phyloP scores from a whole-genome alignment of 30 jellyfish, hydroid and myxozoan species.

The Sanderia malayensis region DNA sequence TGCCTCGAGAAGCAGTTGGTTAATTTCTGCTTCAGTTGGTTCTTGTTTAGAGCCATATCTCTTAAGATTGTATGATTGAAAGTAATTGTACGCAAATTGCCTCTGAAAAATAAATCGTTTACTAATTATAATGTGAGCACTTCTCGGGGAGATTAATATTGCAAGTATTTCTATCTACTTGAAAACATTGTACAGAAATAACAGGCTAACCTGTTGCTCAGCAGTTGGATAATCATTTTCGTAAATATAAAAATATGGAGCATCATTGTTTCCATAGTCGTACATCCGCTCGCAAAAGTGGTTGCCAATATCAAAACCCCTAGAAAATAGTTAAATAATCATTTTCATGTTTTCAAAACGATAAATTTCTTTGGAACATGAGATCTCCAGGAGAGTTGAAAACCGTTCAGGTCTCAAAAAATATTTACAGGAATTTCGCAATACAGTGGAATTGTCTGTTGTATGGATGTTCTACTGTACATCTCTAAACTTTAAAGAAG shows the following conservation, averaged over 20 bases:
- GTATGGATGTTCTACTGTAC: not conserved
- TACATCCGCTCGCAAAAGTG: constrained; percentile 89
- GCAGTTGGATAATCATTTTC: constrained; percentile 63
- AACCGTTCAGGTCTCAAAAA: too few species aligned
- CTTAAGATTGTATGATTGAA: constrained; percentile 15
- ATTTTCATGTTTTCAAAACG: too few species aligned
- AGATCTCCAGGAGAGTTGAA: too few species aligned
- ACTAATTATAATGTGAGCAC: too few species aligned
- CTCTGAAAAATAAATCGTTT: constrained; percentile 46
- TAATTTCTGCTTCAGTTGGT: constrained; percentile 55
- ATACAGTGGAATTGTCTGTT: too few species aligned
- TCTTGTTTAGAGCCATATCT: constrained; percentile 6
- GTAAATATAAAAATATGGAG: constrained; percentile 20
- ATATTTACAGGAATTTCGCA: too few species aligned
- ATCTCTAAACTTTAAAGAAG: too few species aligned
- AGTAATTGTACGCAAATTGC: constrained; percentile 49
- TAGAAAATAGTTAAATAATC: constrained; percentile 9
- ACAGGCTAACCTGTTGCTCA: constrained; percentile 86
- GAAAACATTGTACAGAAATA: too few species aligned
- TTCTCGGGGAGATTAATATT: too few species aligned
- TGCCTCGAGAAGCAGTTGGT: constrained; percentile 58
- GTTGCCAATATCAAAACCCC: constrained; percentile 90
- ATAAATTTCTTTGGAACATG: too few species aligned
- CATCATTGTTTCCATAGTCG: constrained; percentile 47
- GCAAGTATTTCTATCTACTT: too few species aligned